A percentile compares a stretch with the other conserved stretches of the same genome.
Evolutionary conservation across 2,113 vertebrate species (phyloP).

Genomic region (Stercorarius parasiticus): DNA sequence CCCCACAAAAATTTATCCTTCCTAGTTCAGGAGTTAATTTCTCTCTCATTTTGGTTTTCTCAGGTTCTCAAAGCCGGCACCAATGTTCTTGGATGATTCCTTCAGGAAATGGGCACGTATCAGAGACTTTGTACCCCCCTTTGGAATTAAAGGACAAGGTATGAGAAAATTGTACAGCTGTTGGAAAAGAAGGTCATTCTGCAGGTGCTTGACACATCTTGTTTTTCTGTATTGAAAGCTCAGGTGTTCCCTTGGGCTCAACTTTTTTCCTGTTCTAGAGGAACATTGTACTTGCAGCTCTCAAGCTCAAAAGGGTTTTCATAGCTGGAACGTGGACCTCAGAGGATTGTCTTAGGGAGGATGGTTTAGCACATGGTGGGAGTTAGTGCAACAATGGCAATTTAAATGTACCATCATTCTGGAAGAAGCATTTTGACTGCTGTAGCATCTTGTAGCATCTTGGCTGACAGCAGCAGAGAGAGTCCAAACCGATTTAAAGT

Average conservation of each 20-base stretch:
- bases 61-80: constrained; percentile 84
- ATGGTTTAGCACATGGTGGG: not conserved
- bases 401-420: not conserved
- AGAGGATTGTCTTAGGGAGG: not conserved
- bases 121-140: constrained; percentile 83
- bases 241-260: not conserved
- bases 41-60: constrained; percentile 55
- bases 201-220: not conserved
- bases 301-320: not conserved
- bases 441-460: not conserved
- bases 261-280: not conserved
- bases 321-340: fast-evolving
- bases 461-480: not conserved
- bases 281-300: not conserved
- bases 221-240: not conserved
- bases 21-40: not conserved
- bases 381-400: not conserved
- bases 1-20: not conserved
- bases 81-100: constrained; percentile 84
- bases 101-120: constrained; percentile 83
- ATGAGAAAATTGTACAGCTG: constrained; percentile 26
- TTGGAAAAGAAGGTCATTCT: not conserved
- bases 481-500: not conserved
- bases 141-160: constrained; percentile 89
- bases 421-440: not conserved